Percentiles rank a stretch among this genome's conserved stretches.
These are phyloP conservation scores for Tragelaphus buxtoni DNA, from an alignment of 2,113 vertebrate species.

Conservation along the genomic window DNA sequence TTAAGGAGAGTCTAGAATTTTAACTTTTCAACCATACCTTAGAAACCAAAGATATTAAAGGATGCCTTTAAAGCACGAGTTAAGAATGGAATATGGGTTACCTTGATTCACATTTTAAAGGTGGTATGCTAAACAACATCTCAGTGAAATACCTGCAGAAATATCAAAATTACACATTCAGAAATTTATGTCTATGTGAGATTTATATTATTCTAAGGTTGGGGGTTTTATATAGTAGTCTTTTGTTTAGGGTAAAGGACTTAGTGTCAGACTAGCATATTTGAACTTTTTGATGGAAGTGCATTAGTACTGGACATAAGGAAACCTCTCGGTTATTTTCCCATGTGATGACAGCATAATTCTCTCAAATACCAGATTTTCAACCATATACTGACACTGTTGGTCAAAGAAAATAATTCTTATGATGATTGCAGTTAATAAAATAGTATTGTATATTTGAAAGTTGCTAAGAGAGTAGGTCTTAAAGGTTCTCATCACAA, in stretches of 20 bases:
- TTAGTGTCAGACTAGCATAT: not conserved
- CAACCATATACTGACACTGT: not conserved
- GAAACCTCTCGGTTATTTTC: not conserved
- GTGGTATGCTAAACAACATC: not conserved
- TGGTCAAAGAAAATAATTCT: not conserved
- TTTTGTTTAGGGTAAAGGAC: not conserved
- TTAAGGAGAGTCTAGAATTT: not conserved
- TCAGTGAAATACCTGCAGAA: not conserved
- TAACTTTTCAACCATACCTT: not conserved
- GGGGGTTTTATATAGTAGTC: not conserved
- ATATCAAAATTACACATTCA: not conserved
- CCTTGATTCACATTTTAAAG: not conserved
- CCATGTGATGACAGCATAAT: not conserved
- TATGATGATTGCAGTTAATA: not conserved
- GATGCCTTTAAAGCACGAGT: not conserved
- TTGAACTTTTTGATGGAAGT: not conserved
- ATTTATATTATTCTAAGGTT: not conserved
- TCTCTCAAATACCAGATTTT: not conserved
- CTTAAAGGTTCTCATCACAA: not conserved
- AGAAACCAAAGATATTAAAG: not conserved
- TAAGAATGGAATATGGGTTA: not conserved
- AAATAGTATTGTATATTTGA: not conserved
- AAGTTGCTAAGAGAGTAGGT: not conserved
- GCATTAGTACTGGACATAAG: not conserved
- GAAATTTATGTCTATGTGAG: not conserved